Percentiles rank a stretch among this genome's conserved stretches.
These are phyloP conservation scores for Nerophis lumbriciformis DNA, from an alignment of 2,113 vertebrate genomes.

Conservation along the genomic window DNA sequence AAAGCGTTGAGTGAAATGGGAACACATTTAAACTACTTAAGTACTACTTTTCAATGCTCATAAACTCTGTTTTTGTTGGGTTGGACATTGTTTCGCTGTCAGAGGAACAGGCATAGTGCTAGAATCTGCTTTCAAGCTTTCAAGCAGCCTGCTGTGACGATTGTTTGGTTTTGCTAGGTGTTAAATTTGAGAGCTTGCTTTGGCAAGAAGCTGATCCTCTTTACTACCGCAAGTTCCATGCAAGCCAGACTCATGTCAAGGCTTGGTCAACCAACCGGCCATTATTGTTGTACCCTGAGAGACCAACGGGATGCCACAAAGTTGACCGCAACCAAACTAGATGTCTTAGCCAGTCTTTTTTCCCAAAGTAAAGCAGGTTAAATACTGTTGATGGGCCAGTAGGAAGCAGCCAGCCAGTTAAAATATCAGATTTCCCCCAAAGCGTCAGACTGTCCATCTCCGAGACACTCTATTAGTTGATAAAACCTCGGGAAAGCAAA, in stretches of 20 bases:
- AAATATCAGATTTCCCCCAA: conserved; percentile 40
- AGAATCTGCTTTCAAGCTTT: conserved; percentile 12
- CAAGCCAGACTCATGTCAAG: conserved; percentile 57
- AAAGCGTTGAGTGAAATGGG: background rate
- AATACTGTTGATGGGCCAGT: conserved; percentile 41
- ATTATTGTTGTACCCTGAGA: conserved; percentile 50
- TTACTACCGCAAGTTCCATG: conserved; percentile 44
- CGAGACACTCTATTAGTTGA: conserved; percentile 53
- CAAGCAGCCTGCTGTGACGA: conserved; percentile 22
- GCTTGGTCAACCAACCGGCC: conserved; percentile 59
- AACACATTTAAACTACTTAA: conserved; percentile 10
- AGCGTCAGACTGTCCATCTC: conserved; percentile 44
- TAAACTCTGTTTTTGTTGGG: conserved; percentile 5
- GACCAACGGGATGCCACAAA: conserved; percentile 49
- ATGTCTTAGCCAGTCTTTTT: conserved; percentile 39
- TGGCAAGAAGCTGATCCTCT: conserved; percentile 46
- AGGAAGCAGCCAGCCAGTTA: conserved; percentile 44
- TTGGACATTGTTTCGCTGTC: conserved; percentile 9
- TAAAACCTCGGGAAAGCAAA: conserved; percentile 63
- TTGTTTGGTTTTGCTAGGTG: conserved; percentile 47
- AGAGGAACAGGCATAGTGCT: conserved; percentile 1
- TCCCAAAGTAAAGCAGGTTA: conserved; percentile 30
- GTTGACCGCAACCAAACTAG: conserved; percentile 53
- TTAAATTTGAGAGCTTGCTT: conserved; percentile 49
- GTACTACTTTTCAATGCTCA: background rate